Percentiles rank a stretch among this genome's conserved stretches.
These are phyloP conservation scores for Pseudopipra pipra DNA, from an alignment of 2,113 vertebrate species.

Conservation along the genomic window DNA sequence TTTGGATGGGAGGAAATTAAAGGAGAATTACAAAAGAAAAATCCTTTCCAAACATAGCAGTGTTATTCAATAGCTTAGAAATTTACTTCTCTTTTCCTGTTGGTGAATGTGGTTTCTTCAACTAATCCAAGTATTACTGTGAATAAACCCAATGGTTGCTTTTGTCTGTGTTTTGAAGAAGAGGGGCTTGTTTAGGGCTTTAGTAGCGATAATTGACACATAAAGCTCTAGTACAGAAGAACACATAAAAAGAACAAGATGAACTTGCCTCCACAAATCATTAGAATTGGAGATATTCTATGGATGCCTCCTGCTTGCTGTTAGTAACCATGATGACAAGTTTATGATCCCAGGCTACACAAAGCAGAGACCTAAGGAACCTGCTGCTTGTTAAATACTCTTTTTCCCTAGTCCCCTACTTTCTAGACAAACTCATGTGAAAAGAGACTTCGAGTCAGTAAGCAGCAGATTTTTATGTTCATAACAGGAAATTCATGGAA, in stretches of 20 bases:
- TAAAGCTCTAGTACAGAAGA: not conserved
- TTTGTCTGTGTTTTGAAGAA: slow-evolving; percentile 36
- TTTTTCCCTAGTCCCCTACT: not conserved
- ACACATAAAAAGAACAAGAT: not conserved
- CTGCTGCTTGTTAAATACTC: not conserved
- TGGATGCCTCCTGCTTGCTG: not conserved
- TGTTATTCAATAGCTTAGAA: slow-evolving; percentile 55
- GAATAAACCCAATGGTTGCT: slow-evolving; percentile 10
- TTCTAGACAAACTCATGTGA: not conserved
- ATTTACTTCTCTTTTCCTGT: slow-evolving; percentile 44
- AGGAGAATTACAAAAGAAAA: slow-evolving; percentile 42
- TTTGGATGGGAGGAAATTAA: slow-evolving; percentile 50
- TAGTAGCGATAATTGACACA: not conserved
- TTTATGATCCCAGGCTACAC: not conserved
- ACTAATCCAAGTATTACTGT: slow-evolving; percentile 40
- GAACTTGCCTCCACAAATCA: not conserved
- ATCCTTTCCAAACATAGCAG: slow-evolving; percentile 53
- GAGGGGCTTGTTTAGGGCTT: slow-evolving; percentile 16
- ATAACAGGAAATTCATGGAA: not conserved
- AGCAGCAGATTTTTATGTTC: not conserved
- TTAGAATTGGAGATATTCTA: not conserved
- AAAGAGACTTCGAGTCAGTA: not conserved
- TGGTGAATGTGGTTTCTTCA: slow-evolving; percentile 49
- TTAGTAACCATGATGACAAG: not conserved
- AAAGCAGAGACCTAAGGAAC: not conserved